Percentiles rank a stretch among this genome's conserved stretches.
Conservation (phyloP, 2,888 invertebrate genomes). For the Philhelius pedissequus region DNA sequence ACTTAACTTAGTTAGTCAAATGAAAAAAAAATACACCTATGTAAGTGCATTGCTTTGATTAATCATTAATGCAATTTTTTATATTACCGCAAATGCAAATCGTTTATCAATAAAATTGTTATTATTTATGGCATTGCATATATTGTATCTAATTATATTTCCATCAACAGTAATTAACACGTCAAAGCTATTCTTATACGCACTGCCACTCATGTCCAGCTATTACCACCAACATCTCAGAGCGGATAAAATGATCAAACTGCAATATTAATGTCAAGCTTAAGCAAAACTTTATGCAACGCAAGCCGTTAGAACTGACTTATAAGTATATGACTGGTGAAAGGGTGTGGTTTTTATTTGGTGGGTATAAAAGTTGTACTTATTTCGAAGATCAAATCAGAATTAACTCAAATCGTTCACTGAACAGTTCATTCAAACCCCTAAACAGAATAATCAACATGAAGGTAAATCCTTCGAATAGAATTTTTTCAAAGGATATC, state of each 20-base stretch:
- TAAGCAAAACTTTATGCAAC: background rate
- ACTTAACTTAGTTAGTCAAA: background rate
- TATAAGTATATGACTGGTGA: constrained; percentile 7
- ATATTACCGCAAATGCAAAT: constrained; percentile 17
- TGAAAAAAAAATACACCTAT: background rate
- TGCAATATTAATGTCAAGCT: constrained; percentile 19
- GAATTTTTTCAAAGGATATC: background rate
- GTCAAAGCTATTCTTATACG: constrained; percentile 49
- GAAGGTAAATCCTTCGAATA: no score
- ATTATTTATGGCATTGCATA: constrained; percentile 30
- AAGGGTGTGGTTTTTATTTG: constrained; percentile 38
- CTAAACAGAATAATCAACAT: constrained; percentile 45
- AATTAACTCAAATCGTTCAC: constrained; percentile 51
- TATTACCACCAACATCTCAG: background rate
- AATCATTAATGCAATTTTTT: background rate
- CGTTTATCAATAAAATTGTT: background rate
- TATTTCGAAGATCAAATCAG: constrained; percentile 35
- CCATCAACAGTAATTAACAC: constrained; percentile 39
- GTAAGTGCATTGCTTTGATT: background rate
- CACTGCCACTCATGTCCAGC: constrained; percentile 50
- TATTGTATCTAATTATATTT: constrained; percentile 37
- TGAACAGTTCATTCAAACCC: constrained; percentile 49
- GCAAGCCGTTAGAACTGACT: background rate
- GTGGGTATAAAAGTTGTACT: constrained; percentile 57
- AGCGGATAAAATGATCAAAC: background rate